Percentiles rank a stretch among this genome's conserved stretches.
These are phyloP conservation scores for Volucella inanis DNA, from an alignment of 2,888 invertebrate species.

Conservation along the genomic window DNA sequence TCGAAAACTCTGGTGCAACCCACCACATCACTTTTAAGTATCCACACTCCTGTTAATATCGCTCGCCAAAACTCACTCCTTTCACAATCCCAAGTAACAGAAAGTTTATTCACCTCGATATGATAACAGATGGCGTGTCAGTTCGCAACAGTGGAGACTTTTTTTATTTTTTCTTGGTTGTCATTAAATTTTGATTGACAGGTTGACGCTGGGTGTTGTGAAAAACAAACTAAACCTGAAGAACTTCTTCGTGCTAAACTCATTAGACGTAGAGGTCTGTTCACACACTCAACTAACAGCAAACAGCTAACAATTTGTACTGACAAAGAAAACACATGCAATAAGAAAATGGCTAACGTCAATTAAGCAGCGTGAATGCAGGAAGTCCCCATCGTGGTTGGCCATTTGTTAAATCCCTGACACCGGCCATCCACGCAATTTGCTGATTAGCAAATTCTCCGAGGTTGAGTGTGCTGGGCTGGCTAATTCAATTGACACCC, in stretches of 20 bases:
- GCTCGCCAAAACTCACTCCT: neutral
- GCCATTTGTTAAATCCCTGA: slow-evolving; percentile 65
- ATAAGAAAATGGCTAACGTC: neutral
- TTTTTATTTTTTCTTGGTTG: slow-evolving; percentile 9
- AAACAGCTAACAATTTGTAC: slow-evolving; percentile 8
- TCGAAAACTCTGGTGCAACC: slow-evolving; percentile 16
- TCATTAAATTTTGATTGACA: slow-evolving; percentile 51
- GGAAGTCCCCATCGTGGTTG: slow-evolving; percentile 21
- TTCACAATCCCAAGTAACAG: slow-evolving; percentile 5
- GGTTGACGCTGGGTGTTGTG: neutral
- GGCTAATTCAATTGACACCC: slow-evolving; percentile 71
- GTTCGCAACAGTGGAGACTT: slow-evolving; percentile 17
- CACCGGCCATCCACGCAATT: slow-evolving; percentile 72
- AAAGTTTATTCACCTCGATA: slow-evolving; percentile 57
- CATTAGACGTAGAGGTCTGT: slow-evolving; percentile 22
- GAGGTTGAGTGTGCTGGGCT: slow-evolving; percentile 8
- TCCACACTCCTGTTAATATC: too few species aligned
- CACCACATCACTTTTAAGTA: slow-evolving; percentile 3
- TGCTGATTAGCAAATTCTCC: slow-evolving; percentile 66
- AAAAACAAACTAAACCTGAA: neutral
- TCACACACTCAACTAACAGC: neutral
- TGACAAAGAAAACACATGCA: slow-evolving; percentile 11
- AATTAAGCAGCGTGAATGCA: neutral
- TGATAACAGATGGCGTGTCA: slow-evolving; percentile 55
- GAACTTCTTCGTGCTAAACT: slow-evolving; percentile 22